These are phyloP conservation scores for Lasioglossum marginatum DNA, from an alignment of 2,888 invertebrate species.

Conservation along the genomic window DNA sequence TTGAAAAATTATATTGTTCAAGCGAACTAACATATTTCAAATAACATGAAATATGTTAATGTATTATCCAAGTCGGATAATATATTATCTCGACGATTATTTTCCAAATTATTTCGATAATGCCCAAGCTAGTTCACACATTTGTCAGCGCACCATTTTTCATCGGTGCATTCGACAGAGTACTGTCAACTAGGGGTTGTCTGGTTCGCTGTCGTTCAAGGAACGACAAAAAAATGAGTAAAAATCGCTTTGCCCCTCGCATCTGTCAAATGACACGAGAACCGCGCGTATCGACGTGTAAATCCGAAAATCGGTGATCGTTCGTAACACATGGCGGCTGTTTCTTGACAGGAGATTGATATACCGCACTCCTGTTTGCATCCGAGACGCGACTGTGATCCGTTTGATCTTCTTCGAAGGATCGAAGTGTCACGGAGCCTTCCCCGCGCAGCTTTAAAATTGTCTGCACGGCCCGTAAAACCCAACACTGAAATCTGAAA, in stretches of 20 bases:
- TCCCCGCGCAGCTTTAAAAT: constrained; percentile 29
- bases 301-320: constrained; percentile 32
- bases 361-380: constrained; percentile 25
- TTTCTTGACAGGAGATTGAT: constrained; percentile 42
- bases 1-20: too few species aligned
- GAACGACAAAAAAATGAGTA: background rate
- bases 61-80: too few species aligned
- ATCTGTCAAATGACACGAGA: constrained; percentile 2
- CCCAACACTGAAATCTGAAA: constrained; percentile 68
- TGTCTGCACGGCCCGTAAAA: constrained; percentile 47
- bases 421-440: constrained; percentile 30
- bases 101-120: too few species aligned
- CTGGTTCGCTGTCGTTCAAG: background rate
- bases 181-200: background rate
- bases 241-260: background rate
- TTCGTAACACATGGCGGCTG: constrained; percentile 46
- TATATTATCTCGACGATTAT: too few species aligned
- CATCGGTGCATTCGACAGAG: background rate
- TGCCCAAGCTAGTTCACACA: background rate
- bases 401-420: constrained; percentile 59
- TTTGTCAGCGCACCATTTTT: background rate
- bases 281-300: constrained; percentile 3
- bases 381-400: constrained; percentile 31
- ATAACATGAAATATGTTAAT: too few species aligned
- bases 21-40: too few species aligned